Base-by-base conservation (phyloP, 2,797 vertebrate genomes). In the Sardinella longiceps region DNA sequence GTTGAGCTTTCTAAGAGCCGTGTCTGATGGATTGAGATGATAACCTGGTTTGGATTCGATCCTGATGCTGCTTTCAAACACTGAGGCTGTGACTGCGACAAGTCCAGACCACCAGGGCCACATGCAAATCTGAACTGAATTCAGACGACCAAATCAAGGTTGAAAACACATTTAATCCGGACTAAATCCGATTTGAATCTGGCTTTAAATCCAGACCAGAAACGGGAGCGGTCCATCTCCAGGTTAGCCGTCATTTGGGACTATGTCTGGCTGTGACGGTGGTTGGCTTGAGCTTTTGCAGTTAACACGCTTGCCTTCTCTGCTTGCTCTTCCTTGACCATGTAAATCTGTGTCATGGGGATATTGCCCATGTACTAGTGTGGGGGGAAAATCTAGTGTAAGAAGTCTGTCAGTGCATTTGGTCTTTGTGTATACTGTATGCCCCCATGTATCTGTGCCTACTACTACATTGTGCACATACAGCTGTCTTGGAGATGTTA, bases 201-300 rank as follows among this genome's bases (percentile, higher is more conserved):
- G 56, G 56, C n/a, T 25, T 25, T n/a, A 25, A 10, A n/a, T 60
- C 23, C 48, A 89, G 85, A 90, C 91, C 92, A 23, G 84, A 91
- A 91, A 46, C 2, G 23, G 43, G 46, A 25, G 43, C 45, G 28
- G n/a, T 10, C 39, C 5, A 81, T 83, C 87, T 87, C 84, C 82
- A 18, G 39, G 82, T 83, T 85, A 82, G 77, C 83, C 84, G 56
- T 58, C 23, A 50, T 81, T 80, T 23, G 58, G 58, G 48, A 63
- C 25, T 6, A 66, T 81, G 3, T 63, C 56, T 20, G 60, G n/a
- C 30, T 60, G 23, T 60, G n/a, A 1, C 56, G 7, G 58, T n/a
- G 11, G 81, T 25, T 60, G n/a, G 1, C n/a, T 25, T 60, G n/a
- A n/a, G 56, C n/a, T n/a, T 25, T 48, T 10, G 7, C 46, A 48